A percentile compares a stretch with the other conserved stretches of the same genome.
Conservation (phyloP, 2,888 invertebrate genomes). For the Hipparchia sbordonii region DNA sequence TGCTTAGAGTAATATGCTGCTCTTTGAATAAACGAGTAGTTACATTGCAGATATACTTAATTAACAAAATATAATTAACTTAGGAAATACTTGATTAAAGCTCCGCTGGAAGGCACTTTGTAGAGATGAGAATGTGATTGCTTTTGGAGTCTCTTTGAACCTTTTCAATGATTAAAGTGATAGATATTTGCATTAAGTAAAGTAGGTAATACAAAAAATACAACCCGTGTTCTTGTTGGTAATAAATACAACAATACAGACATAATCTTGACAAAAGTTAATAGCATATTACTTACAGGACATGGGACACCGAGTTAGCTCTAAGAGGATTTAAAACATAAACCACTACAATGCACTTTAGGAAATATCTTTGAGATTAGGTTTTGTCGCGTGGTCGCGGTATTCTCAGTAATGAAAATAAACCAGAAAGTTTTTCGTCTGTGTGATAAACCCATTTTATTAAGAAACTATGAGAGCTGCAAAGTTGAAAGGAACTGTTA, state of each 20-base stretch:
- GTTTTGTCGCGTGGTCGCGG: neutral
- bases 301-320: constrained; percentile 27
- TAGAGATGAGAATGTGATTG: neutral
- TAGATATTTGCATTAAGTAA: too few species aligned
- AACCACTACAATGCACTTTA: constrained; percentile 32
- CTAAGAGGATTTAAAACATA: constrained; percentile 38
- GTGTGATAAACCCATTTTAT: too few species aligned
- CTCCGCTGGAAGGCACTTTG: neutral
- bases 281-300: constrained; percentile 35
- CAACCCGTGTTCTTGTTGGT: too few species aligned
- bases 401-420: neutral
- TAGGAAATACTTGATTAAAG: constrained; percentile 1
- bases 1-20: neutral
- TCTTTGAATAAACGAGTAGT: neutral
- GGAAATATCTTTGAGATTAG: constrained; percentile 27
- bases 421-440: neutral
- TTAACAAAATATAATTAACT: neutral
- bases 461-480: too few species aligned
- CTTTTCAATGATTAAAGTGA: too few species aligned
- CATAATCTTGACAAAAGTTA: constrained; percentile 33
- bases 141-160: neutral
- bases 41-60: neutral
- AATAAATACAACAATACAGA: constrained; percentile 17
- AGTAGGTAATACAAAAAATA: too few species aligned
- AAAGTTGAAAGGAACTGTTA: too few species aligned